Percentiles rank a stretch among this genome's conserved stretches.
Evolutionary conservation across 2,113 vertebrate genomes (phyloP).

Genomic region (Urocitellus parryii): DNA sequence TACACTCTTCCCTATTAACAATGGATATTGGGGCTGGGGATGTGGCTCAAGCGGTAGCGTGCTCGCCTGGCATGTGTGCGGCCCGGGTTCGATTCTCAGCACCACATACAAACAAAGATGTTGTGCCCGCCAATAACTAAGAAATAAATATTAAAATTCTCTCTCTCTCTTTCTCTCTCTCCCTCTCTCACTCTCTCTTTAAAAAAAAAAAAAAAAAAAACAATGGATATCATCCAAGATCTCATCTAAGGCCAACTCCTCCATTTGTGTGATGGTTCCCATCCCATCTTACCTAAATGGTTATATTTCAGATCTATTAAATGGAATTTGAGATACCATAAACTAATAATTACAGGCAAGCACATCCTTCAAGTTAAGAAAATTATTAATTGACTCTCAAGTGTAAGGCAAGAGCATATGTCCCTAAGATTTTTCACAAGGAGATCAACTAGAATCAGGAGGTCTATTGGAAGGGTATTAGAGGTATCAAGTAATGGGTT

Average conservation of each 20-base stretch:
- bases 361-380: background rate
- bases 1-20: background rate
- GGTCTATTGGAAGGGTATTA: background rate
- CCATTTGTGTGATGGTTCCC: background rate
- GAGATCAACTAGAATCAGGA: background rate
- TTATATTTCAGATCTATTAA: conserved; percentile 35
- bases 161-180: too few relatives aligned
- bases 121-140: too few relatives aligned
- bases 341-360: background rate
- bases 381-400: background rate
- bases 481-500: background rate
- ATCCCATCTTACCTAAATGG: background rate
- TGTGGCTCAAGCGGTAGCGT: too few relatives aligned
- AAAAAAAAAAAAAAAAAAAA: too few relatives aligned
- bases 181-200: too few relatives aligned
- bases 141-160: too few relatives aligned
- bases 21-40: too few relatives aligned
- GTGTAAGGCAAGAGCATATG: background rate
- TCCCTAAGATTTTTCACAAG: background rate
- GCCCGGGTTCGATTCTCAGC: too few relatives aligned
- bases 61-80: too few relatives aligned
- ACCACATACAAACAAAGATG: too few relatives aligned
- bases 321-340: conserved; percentile 15
- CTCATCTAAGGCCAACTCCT: background rate
- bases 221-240: background rate